phyloP scores from a whole-genome alignment of 2,113 vertebrate genomes.

The Nycticorax nycticorax region DNA sequence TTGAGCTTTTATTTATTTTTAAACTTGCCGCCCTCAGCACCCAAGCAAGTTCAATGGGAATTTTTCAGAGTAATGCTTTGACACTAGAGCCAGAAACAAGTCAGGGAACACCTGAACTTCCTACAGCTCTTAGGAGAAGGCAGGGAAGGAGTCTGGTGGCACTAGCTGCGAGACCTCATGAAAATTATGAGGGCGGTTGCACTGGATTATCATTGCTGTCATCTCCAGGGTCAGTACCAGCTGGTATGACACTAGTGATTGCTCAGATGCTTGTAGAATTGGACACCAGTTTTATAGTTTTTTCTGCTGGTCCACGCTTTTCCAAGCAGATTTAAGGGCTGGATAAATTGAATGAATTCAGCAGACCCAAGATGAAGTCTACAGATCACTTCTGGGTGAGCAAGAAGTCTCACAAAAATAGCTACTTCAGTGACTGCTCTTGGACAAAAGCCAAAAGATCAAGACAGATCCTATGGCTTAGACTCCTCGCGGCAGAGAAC shows the following conservation, averaged over 20 bases:
- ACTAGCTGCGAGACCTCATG: neutral
- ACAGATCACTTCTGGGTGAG: neutral
- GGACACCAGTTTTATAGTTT: neutral
- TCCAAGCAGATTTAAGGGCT: neutral
- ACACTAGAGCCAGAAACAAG: neutral
- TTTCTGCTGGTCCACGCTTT: neutral
- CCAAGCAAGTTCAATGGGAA: neutral
- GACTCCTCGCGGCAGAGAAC: neutral
- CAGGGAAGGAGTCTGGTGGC: neutral
- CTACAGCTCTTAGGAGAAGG: neutral
- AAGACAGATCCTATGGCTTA: neutral
- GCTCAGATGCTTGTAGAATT: neutral
- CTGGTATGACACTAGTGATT: accelerated
- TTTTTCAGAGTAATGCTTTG: neutral
- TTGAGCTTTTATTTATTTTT: neutral
- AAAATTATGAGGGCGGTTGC: neutral
- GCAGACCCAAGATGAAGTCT: neutral
- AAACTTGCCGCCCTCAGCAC: neutral
- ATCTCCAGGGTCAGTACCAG: neutral
- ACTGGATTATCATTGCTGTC: neutral
- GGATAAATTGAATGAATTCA: neutral
- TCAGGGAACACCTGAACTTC: neutral
- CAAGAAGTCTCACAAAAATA: neutral
- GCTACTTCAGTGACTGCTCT: neutral
- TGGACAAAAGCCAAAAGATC: neutral